Base-by-base conservation (phyloP, 1,140 invertebrate species). In the Aphelenchoides avenae region DNA sequence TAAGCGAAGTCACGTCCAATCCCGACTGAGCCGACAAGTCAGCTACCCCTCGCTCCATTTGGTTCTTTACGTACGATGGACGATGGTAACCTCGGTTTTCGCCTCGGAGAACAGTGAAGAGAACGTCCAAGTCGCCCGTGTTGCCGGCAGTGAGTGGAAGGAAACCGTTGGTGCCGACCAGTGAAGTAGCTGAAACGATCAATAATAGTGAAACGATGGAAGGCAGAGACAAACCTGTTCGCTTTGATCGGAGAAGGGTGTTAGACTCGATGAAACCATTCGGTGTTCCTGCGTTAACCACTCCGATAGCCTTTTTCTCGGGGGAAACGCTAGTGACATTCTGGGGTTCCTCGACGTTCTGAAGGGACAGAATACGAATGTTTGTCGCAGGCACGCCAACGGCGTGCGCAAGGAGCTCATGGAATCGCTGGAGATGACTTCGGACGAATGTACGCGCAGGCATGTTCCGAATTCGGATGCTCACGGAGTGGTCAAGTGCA, bases 361-460 rank as follows among this genome's bases (percentile, higher is more conserved):
- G 69, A 41, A 65, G 39, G 13, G 65, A 55, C 5, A 72, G 22
- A 33, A 68, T 61, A 3, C 66, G 29, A 11, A 67, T 66, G 62
- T 78, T 69, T 15, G 60, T 72, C 0, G 58, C 54, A 15, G 72
- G 59, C 1, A 80, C 72, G 37, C 68, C 67, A 1, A 80, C 43
- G 26, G 48, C 48, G 7, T 26, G 54, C 27, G 86, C 83, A 5
- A 94, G 83, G 0, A 87, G 85, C 44, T 84, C 82, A 13, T 89
- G 78, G 72, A 97, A 92, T 5, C 85, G 84, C 75, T 87, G 88
- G 11, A 86, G 81, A 77, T 93, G 86, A 61, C 85, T 87, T 0
- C 87, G 77, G 7, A 95, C 81, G 73, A 96, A 96, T 52, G 89
- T 85, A 56, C 88, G 85, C 0, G 89, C 86, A 22, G 84, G 85